These are phyloP conservation scores for Acrocyrtus sp. DNA, from an alignment of 2,888 invertebrate genomes.

Conservation along the genomic window DNA sequence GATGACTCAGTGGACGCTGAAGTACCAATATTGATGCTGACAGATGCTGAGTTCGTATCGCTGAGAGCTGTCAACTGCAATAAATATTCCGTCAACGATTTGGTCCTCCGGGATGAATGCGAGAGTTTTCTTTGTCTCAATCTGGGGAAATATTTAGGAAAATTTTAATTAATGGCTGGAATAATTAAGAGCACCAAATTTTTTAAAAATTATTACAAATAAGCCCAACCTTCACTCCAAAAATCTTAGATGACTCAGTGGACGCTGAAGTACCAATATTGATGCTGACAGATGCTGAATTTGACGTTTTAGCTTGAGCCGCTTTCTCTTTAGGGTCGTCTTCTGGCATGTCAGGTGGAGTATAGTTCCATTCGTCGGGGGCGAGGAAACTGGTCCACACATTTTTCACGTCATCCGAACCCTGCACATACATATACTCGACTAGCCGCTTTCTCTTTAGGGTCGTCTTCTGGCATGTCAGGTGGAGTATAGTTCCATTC, in stretches of 20 bases:
- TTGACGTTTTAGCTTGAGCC: too few relatives aligned
- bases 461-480: neutral
- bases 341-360: neutral
- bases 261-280: too few relatives aligned
- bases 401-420: neutral
- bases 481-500: conserved; percentile 21
- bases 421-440: conserved; percentile 21
- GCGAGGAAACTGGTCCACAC: conserved; percentile 22
- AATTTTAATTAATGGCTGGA: neutral
- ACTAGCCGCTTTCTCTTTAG: neutral
- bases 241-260: neutral
- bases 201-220: neutral
- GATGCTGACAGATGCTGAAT: too few relatives aligned
- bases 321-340: neutral
- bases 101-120: conserved; percentile 1
- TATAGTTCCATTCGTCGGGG: conserved; percentile 18
- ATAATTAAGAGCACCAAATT: neutral
- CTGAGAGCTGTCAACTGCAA: neutral
- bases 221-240: neutral
- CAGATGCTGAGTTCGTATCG: too few relatives aligned
- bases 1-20: too few relatives aligned
- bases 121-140: neutral
- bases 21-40: too few relatives aligned
- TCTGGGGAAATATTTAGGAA: too few relatives aligned
- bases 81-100: neutral